phyloP scores from a whole-genome alignment of 2,888 invertebrate genomes.

The Parasteatoda lunata region DNA sequence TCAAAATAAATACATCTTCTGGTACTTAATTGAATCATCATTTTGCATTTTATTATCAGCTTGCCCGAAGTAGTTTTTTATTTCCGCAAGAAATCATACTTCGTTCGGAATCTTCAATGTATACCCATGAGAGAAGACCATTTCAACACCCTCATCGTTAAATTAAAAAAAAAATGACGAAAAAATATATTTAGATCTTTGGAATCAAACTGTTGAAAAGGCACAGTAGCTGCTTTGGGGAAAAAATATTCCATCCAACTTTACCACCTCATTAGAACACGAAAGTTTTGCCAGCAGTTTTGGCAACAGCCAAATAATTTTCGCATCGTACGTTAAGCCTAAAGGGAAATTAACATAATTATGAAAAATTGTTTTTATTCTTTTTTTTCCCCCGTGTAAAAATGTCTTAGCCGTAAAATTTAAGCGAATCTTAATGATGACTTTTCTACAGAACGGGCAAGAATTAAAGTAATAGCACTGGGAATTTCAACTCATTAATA shows the following conservation, averaged over 20 bases:
- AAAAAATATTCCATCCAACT: conserved; percentile 22
- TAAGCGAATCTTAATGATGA: conserved; percentile 56
- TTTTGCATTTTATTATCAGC: background rate
- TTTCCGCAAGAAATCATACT: background rate
- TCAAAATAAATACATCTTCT: background rate
- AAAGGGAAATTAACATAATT: conserved; percentile 59
- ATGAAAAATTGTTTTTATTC: conserved; percentile 48
- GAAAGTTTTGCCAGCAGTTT: conserved; percentile 41
- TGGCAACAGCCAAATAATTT: conserved; percentile 59
- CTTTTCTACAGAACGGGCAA: conserved; percentile 12
- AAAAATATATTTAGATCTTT: conserved; percentile 23
- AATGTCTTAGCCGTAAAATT: conserved; percentile 40
- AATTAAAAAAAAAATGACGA: conserved; percentile 7
- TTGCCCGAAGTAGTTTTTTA: background rate
- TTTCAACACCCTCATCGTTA: background rate
- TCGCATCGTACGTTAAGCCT: background rate
- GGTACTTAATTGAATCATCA: background rate
- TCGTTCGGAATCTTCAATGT: conserved; percentile 12
- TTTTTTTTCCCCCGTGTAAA: conserved; percentile 7
- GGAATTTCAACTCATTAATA: conserved; percentile 52
- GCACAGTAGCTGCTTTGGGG: background rate
- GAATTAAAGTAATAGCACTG: conserved; percentile 47
- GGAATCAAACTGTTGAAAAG: conserved; percentile 34
- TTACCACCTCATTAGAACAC: conserved; percentile 45
- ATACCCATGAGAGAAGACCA: background rate